phyloP scores from a whole-genome alignment of 2,888 invertebrate genomes.

The Colletes collaris region DNA sequence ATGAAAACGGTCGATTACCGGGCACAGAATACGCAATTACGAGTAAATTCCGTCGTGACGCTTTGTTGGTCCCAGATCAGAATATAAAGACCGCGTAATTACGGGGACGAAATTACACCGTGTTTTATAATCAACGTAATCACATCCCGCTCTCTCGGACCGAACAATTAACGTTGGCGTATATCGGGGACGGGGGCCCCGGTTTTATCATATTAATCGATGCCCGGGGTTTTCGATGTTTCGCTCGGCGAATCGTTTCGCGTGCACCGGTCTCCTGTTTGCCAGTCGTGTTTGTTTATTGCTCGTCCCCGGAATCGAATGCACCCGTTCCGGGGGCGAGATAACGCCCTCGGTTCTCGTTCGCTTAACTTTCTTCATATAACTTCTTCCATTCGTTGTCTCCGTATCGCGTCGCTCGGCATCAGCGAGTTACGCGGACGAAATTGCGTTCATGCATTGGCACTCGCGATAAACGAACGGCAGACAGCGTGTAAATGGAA shows the following conservation, averaged over 20 bases:
- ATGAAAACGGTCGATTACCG: slow-evolving; percentile 42
- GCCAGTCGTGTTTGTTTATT: slow-evolving; percentile 24
- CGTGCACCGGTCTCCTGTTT: slow-evolving; percentile 5
- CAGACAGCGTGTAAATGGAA: slow-evolving; percentile 22
- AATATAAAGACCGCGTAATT: slow-evolving; percentile 54
- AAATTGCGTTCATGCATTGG: slow-evolving; percentile 29
- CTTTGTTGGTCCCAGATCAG: slow-evolving; percentile 44
- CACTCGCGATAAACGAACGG: slow-evolving; percentile 38
- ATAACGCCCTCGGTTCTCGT: slow-evolving; percentile 23
- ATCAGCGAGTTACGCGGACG: slow-evolving; percentile 30
- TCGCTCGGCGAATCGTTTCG: background rate
- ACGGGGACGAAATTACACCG: slow-evolving; percentile 42
- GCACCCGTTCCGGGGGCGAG: background rate
- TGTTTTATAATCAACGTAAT: slow-evolving; percentile 59
- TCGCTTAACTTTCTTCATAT: slow-evolving; percentile 57
- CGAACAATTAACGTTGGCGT: slow-evolving; percentile 52
- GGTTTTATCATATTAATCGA: slow-evolving; percentile 52
- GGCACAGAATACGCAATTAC: slow-evolving; percentile 46
- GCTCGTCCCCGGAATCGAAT: slow-evolving; percentile 24
- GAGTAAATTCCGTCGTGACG: slow-evolving; percentile 46
- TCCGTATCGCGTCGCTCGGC: slow-evolving; percentile 18
- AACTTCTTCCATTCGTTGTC: slow-evolving; percentile 63
- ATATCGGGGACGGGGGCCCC: background rate
- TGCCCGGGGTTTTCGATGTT: slow-evolving; percentile 8
- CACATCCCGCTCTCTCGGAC: slow-evolving; percentile 12